Conservation (phyloP, 2,888 invertebrate species). For the Xylota segnis region DNA sequence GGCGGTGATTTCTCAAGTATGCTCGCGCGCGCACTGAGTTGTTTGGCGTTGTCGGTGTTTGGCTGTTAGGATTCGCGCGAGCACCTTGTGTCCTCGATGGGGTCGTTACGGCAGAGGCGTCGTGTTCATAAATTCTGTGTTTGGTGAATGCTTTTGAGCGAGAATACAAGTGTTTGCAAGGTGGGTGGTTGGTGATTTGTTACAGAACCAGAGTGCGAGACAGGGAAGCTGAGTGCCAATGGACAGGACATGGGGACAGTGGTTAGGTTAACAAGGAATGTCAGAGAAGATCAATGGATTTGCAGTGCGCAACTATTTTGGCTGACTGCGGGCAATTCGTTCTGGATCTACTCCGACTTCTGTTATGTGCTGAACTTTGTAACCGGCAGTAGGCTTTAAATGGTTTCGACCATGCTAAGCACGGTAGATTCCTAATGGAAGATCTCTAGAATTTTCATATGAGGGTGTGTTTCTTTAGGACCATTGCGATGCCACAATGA, state of each 20-base stretch:
- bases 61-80: slow-evolving; percentile 44
- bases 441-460: too few relatives aligned
- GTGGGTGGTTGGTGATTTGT: slow-evolving; percentile 75
- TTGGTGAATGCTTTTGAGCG: slow-evolving; percentile 41
- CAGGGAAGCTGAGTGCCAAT: slow-evolving; percentile 11
- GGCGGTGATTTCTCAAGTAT: slow-evolving; percentile 72
- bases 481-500: too few relatives aligned
- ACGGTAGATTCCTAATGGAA: too few relatives aligned
- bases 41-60: slow-evolving; percentile 45
- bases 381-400: too few relatives aligned
- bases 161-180: slow-evolving; percentile 65
- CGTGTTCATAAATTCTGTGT: slow-evolving; percentile 63
- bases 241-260: slow-evolving; percentile 23
- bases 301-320: neutral
- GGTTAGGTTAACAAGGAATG: slow-evolving; percentile 50
- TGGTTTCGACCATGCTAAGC: too few relatives aligned
- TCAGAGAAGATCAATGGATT: slow-evolving; percentile 54
- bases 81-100: slow-evolving; percentile 19
- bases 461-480: too few relatives aligned
- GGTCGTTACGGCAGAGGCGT: slow-evolving; percentile 46
- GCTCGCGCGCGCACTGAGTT: neutral
- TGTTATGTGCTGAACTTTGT: too few relatives aligned
- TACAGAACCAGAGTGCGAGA: slow-evolving; percentile 15
- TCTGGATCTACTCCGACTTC: too few relatives aligned
- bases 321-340: too few relatives aligned